Percentiles rank a stretch among this genome's conserved stretches.
These are phyloP conservation scores for Neoaliturus tenellus DNA, from an alignment of 2,888 invertebrate species.

Conservation along the genomic window DNA sequence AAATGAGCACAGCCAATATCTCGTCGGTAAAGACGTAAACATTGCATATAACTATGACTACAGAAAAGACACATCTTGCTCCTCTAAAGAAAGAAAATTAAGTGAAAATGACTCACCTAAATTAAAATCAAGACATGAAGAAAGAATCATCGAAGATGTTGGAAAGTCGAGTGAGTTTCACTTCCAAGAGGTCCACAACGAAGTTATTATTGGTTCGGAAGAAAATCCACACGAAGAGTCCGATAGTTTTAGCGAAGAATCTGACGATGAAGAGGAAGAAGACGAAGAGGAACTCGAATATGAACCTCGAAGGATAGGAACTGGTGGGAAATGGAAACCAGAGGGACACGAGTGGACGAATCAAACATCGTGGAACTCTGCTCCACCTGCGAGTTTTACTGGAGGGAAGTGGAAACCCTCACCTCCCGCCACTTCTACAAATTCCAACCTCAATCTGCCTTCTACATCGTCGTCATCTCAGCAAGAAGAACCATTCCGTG, in stretches of 20 bases:
- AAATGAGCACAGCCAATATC: constrained; percentile 34
- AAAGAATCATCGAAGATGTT: constrained; percentile 5
- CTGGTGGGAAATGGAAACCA: constrained; percentile 87
- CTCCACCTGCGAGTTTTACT: constrained; percentile 75
- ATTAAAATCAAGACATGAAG: constrained; percentile 30
- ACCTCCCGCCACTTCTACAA: constrained; percentile 14
- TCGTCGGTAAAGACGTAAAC: constrained; percentile 25
- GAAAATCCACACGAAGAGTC: constrained; percentile 5
- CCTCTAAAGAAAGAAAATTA: neutral
- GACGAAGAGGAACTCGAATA: constrained; percentile 72
- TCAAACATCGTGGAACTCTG: constrained; percentile 67
- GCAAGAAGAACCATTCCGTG: neutral
- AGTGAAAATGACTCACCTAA: constrained; percentile 24
- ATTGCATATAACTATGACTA: constrained; percentile 35
- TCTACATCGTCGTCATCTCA: constrained; percentile 17
- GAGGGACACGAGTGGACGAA: constrained; percentile 67
- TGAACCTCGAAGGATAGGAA: constrained; percentile 76
- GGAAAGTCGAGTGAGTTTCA: neutral
- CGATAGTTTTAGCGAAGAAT: constrained; percentile 67
- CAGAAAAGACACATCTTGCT: neutral
- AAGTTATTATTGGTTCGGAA: constrained; percentile 16
- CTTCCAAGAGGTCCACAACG: constrained; percentile 39
- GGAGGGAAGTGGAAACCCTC: constrained; percentile 81
- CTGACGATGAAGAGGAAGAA: constrained; percentile 71
- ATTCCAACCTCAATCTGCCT: neutral